Evolutionary conservation across 2,797 vertebrate species (phyloP).

Genomic region (Trematomus bernacchii): DNA sequence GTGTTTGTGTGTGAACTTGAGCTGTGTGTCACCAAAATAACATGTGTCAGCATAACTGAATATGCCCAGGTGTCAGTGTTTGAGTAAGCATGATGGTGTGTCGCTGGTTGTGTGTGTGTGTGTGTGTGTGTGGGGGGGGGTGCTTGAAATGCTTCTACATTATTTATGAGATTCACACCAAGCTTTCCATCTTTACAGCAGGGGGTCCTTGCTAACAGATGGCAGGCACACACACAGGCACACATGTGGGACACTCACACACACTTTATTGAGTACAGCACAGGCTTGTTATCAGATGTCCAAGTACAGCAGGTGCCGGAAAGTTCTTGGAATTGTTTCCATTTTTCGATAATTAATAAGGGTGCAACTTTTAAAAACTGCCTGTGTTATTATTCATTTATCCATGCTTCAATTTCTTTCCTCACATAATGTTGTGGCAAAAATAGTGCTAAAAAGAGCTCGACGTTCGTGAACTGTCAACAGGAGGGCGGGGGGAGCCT

Average conservation of each 20-base stretch:
- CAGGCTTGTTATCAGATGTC: conserved; percentile 30
- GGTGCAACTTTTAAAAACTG: neutral
- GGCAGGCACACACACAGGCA: conserved; percentile 51
- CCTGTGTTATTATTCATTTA: neutral
- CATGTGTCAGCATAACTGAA: conserved; percentile 67
- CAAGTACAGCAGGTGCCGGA: conserved; percentile 25
- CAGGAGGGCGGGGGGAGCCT: too few species aligned
- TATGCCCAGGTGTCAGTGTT: conserved; percentile 59
- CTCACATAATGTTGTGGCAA: neutral
- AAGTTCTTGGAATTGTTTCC: conserved; percentile 16
- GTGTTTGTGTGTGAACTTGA: conserved; percentile 30
- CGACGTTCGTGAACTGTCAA: too few species aligned
- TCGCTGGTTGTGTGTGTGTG: conserved; percentile 12
- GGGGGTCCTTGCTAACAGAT: conserved; percentile 77
- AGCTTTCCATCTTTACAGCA: conserved; percentile 74
- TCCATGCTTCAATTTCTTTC: neutral
- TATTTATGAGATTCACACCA: conserved; percentile 78
- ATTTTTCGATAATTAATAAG: conserved; percentile 13
- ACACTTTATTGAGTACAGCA: conserved; percentile 18
- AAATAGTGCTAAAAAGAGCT: too few species aligned
- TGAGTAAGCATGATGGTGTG: conserved; percentile 43
- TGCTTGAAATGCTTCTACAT: conserved; percentile 61
- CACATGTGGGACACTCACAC: conserved; percentile 31
- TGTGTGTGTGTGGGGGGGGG: conserved; percentile 1
- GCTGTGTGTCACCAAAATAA: conserved; percentile 54